Evolutionary conservation across 2,113 vertebrate species (phyloP).

Genomic region (Telmatochromis sp.): DNA sequence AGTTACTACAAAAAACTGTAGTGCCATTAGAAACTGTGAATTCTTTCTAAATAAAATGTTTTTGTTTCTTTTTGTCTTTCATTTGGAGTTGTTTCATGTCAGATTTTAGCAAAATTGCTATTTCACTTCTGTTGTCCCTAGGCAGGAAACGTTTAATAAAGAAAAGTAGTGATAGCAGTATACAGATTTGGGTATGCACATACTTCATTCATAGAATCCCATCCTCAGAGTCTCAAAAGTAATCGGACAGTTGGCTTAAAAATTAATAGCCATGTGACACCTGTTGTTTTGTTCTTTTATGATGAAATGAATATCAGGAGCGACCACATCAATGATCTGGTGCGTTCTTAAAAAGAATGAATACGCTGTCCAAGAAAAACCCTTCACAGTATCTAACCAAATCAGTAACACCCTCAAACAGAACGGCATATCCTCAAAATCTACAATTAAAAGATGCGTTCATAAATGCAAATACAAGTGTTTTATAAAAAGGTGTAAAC

Average conservation of each 20-base stretch:
- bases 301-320: not conserved
- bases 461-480: not conserved
- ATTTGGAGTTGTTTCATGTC: constrained; percentile 30
- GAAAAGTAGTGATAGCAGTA: not conserved
- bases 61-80: constrained; percentile 75
- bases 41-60: constrained; percentile 96
- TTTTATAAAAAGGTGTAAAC: not conserved
- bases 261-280: not conserved
- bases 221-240: not conserved
- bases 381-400: not conserved
- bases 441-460: not conserved
- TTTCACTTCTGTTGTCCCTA: not conserved
- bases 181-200: not conserved
- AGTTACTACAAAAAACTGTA: constrained; percentile 87
- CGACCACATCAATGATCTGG: not conserved
- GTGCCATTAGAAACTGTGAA: constrained; percentile 99
- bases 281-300: not conserved
- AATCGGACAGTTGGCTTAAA: not conserved
- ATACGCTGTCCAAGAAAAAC: not conserved
- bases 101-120: not conserved
- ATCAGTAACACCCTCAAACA: not conserved
- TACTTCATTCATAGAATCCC: not conserved
- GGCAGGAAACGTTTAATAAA: not conserved
- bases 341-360: not conserved
- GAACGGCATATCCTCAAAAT: fast-evolving